Conservation (phyloP, 2,113 vertebrate species). For the Tragulus kanchil region DNA sequence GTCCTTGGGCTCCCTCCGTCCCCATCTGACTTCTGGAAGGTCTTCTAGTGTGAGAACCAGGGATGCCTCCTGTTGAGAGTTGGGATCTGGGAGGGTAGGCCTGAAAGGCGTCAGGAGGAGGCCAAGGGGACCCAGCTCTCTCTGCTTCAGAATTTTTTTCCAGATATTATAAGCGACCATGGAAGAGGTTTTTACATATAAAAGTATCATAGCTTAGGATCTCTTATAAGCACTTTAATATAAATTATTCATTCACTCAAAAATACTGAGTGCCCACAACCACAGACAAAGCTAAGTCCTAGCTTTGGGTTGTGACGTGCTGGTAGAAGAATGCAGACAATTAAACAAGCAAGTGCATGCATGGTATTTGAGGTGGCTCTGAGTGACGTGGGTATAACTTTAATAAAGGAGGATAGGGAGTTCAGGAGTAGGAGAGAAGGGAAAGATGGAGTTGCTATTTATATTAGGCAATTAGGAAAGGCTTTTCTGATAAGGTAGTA, state of each 20-base stretch:
- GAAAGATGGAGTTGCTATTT: neutral
- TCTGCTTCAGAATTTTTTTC: constrained; percentile 33
- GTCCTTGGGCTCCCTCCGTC: neutral
- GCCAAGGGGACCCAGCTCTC: neutral
- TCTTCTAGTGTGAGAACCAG: neutral
- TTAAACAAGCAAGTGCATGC: neutral
- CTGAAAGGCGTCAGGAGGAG: neutral
- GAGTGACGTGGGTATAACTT: neutral
- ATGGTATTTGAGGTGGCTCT: neutral
- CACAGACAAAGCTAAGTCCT: neutral
- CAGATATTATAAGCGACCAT: neutral
- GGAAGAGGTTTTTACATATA: neutral
- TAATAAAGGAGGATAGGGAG: neutral
- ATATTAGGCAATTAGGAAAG: neutral
- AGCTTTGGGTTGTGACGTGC: neutral
- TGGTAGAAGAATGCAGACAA: neutral
- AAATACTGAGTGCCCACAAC: neutral
- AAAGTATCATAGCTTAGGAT: neutral
- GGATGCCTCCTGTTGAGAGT: neutral
- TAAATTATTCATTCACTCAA: constrained; percentile 10
- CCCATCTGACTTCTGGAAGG: neutral
- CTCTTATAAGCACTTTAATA: neutral
- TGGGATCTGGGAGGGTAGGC: neutral
- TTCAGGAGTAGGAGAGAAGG: neutral
- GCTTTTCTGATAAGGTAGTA: neutral